Evolutionary conservation across 2,797 vertebrate species (phyloP).

Genomic region (Uromys caudimaculatus): DNA sequence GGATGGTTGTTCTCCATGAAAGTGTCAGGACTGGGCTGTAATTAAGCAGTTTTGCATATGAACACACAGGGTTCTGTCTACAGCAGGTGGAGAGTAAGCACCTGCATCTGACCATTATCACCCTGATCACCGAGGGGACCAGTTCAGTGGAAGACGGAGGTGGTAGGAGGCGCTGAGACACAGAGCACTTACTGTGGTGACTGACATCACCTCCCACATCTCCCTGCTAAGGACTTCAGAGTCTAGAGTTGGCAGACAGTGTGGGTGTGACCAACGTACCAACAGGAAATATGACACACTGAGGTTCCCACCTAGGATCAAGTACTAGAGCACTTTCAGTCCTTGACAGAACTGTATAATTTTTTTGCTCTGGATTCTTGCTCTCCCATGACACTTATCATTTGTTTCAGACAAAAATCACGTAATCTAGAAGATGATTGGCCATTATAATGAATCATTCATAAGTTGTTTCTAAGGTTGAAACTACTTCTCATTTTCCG

Average conservation of each 20-base stretch:
- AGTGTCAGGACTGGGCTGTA: background rate
- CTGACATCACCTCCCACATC: background rate
- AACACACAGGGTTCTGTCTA: accelerated
- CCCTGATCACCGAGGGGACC: background rate
- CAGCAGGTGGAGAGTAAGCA: too few species aligned
- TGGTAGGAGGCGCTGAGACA: background rate
- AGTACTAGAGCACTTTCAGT: background rate
- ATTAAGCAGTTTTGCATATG: too few species aligned
- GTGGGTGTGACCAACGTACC: background rate
- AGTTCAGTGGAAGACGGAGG: background rate
- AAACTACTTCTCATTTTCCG: background rate
- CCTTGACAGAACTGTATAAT: too few species aligned
- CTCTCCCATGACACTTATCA: background rate
- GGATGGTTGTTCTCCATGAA: background rate
- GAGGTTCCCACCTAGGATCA: background rate
- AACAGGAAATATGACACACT: accelerated
- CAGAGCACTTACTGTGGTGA: background rate
- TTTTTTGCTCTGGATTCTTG: background rate
- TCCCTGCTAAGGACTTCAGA: background rate
- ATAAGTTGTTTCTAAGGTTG: background rate
- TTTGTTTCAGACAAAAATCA: background rate
- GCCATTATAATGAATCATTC: background rate
- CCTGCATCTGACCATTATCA: background rate
- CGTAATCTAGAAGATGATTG: background rate
- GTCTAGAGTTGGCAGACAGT: background rate